Conservation (phyloP, 1,140 invertebrate genomes). For the Drusus annulatus region DNA sequence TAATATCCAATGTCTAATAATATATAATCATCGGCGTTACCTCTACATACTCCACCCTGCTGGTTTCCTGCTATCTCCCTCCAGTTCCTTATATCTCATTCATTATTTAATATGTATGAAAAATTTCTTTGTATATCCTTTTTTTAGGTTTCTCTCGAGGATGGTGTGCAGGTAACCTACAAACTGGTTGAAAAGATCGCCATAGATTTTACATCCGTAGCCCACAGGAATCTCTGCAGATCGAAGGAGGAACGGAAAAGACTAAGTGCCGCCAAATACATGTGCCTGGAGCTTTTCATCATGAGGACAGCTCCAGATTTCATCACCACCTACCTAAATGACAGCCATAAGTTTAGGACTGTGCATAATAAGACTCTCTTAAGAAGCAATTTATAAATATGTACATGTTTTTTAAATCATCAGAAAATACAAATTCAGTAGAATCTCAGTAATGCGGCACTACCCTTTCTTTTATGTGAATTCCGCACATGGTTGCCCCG, state of each 20-base stretch:
- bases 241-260: conserved; percentile 65
- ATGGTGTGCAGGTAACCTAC: conserved; percentile 66
- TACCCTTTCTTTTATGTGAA: too few relatives aligned
- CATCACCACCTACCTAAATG: conserved; percentile 74
- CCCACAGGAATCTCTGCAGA: conserved; percentile 66
- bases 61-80: too few relatives aligned
- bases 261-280: conserved; percentile 69
- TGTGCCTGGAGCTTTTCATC: conserved; percentile 73
- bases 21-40: too few relatives aligned
- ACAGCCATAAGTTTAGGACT: conserved; percentile 71
- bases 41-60: too few relatives aligned
- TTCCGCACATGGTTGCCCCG: too few relatives aligned
- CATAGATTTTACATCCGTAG: conserved; percentile 63
- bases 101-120: too few relatives aligned
- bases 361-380: conserved; percentile 66
- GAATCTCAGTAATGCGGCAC: background rate
- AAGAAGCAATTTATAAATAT: conserved; percentile 63
- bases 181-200: conserved; percentile 68
- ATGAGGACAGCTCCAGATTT: conserved; percentile 71
- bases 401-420: background rate
- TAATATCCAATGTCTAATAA: too few relatives aligned
- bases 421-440: too few relatives aligned
- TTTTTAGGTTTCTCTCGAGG: conserved; percentile 64
- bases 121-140: too few relatives aligned
- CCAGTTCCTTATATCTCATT: too few relatives aligned